Evolutionary conservation across 2,888 invertebrate genomes (phyloP), one percentile per base, ranked within the genome.

Genomic region (Chrysina gloriosa): DNA sequence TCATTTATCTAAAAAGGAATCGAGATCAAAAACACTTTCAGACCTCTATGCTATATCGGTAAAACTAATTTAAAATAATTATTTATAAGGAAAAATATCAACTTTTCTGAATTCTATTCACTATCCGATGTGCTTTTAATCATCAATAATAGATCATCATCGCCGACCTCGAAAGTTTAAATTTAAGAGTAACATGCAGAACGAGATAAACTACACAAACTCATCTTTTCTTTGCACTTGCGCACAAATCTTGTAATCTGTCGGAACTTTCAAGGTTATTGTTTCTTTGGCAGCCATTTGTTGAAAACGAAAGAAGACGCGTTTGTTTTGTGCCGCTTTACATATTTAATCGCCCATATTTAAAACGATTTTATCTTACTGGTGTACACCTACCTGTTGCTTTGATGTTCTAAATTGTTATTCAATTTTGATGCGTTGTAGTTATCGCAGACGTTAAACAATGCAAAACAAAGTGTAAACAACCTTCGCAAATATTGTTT

Each of bases 241-340:
- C 79, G 80, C 78, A 78, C 74, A 77, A 74, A 74, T 77, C 77
- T 79, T 78, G 73, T 77, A 79, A 79, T 81, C 80, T 83, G 82
- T 81, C 74, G 82, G 81, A 81, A 82, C 79, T 78, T 81, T 81
- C 81, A 81, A 83, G 82, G 82, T 79, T 76, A 72, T 77, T 77
- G 76, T 80, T 81, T 80, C 80, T 81, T 80, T 76, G 79, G 82
- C 81, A 78, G 82, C 81, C 81, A 82, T 81, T 81, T 81, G 80
- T 81, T 77, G 76, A 79, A 78, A 74, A 77, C 76, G 76, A 71
- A 68, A 68, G 77, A 80, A 80, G 80, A 81, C 79, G 81, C 80
- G 80, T 79, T 75, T 75, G 73, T 73, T 76, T 73, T 75, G 52
- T 50, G 25, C 29, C 16, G 36, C 50, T 42, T 42, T 47, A 39